phyloP scores from a whole-genome alignment of 2,888 invertebrate genomes.

The Morpho helenor region DNA sequence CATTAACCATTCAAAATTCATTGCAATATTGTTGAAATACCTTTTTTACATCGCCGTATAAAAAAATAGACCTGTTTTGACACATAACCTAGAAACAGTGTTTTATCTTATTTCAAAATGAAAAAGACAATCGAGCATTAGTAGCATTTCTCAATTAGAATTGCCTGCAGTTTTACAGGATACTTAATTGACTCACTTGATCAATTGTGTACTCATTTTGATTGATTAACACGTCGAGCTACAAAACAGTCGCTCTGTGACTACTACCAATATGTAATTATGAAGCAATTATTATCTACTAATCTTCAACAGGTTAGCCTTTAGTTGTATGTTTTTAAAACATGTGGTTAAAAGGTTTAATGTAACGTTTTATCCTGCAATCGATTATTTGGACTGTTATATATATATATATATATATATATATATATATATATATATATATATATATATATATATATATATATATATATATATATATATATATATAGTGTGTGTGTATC shows the following conservation, averaged over 20 bases:
- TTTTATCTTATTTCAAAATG: conserved; percentile 18
- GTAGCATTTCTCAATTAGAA: conserved; percentile 17
- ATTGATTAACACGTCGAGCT: conserved; percentile 16
- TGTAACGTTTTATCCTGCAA: neutral
- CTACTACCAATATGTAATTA: conserved; percentile 25
- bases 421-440: too few species aligned
- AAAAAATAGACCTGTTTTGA: conserved; percentile 5
- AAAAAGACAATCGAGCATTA: conserved; percentile 12
- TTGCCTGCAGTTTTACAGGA: conserved; percentile 12
- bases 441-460: too few species aligned
- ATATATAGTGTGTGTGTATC: too few species aligned
- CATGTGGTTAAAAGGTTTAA: conserved; percentile 2
- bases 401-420: too few species aligned
- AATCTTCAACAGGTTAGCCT: conserved; percentile 12
- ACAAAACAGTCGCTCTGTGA: conserved; percentile 4
- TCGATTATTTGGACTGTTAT: neutral
- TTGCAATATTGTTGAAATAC: conserved; percentile 6
- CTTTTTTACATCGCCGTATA: conserved; percentile 2
- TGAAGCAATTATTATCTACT: conserved; percentile 16
- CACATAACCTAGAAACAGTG: conserved; percentile 16
- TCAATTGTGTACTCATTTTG: conserved; percentile 18
- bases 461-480: too few species aligned
- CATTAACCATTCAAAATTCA: conserved; percentile 6
- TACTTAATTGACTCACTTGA: conserved; percentile 16
- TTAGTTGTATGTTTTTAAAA: conserved; percentile 4